phyloP scores from a whole-genome alignment of 2,113 vertebrate species.

The Pollachius pollachius region DNA sequence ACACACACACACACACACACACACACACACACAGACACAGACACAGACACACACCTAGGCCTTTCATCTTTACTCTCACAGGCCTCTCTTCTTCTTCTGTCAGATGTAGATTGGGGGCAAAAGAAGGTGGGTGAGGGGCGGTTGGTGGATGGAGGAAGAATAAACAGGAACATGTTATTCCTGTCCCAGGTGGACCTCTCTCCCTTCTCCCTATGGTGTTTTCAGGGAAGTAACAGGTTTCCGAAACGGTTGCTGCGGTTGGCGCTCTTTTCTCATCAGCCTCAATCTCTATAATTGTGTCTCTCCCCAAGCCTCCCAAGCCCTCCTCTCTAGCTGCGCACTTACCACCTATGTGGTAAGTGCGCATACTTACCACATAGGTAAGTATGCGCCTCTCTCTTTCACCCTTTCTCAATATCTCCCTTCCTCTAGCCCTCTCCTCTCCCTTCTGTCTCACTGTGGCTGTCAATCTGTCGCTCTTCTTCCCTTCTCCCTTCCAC shows the following conservation, averaged over 20 bases:
- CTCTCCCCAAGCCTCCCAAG: not conserved
- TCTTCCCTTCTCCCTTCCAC: slow-evolving; percentile 16
- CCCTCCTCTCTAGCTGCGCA: not conserved
- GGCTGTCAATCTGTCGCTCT: not conserved
- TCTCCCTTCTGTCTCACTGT: slow-evolving; percentile 29
- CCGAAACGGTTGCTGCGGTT: not conserved
- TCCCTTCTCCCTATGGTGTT: slow-evolving; percentile 3
- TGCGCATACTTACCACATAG: no score
- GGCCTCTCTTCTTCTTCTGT: slow-evolving; percentile 66
- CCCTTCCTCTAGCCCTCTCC: slow-evolving; percentile 19
- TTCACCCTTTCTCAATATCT: not conserved
- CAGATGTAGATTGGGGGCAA: slow-evolving; percentile 50
- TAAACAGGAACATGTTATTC: not conserved
- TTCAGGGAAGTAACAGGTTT: slow-evolving; percentile 43
- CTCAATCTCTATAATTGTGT: slow-evolving; percentile 1
- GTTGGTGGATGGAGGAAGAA: no score
- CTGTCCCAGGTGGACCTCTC: slow-evolving; percentile 9
- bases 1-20: slow-evolving; percentile 26
- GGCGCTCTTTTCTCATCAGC: not conserved
- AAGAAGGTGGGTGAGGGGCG: not conserved
- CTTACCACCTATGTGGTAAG: slow-evolving; percentile 13
- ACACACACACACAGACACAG: slow-evolving; percentile 28
- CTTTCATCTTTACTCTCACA: slow-evolving; percentile 73
- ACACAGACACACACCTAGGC: slow-evolving; percentile 36
- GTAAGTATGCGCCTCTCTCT: no score